Base-by-base conservation (phyloP, 2,797 vertebrate genomes). In the Catamblyrhynchus diadema region DNA sequence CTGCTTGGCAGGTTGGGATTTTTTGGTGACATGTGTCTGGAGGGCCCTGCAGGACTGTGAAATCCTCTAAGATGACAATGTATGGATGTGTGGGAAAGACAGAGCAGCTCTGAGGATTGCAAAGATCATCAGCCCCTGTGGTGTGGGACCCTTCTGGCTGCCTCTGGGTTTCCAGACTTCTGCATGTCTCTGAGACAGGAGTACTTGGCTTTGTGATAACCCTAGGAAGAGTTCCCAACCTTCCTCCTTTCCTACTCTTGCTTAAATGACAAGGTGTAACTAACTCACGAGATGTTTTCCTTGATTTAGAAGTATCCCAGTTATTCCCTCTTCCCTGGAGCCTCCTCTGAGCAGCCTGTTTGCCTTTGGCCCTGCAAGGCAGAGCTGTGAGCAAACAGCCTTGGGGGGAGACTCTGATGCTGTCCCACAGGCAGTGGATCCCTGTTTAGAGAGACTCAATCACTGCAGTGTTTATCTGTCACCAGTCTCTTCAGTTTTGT, bases 401-500 rank as follows among this genome's bases (percentile, higher is more conserved):
- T 72, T 75, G 0, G 0, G 75, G 32, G 53, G 27, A 78, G 17
- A 19, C 33, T 18, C 2, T 4, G 1, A 0, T 7, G 50, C 56
- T 70, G 47, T 74, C 25, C 54, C 6, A 15, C 59, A 73, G 71
- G 23, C 54, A 35, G 39, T 1, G 1, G 50, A 12, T 54, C 13
- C 48, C 37, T 53, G 5, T 13, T 16, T 1, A 41, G 44, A 57
- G 64, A 61, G 32, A 77, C 24, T 78, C 15, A 18, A 20, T 44
- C 45, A 23, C 59, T 82, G 3, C 53, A 83, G 37, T n/a, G 10
- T 28, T 64, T 28, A 13, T 19, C 23, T 54, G 22, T 64, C 90
- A 64, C 27, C 1, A 1, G 16, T 39, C 48, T 91, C 72, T 69
- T 69, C 22, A 6, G 12, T 37, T 67, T 19, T 32, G 17, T 39